phyloP scores from a whole-genome alignment of 2,113 vertebrate species.

The Rhinolophus ferrumequinum region DNA sequence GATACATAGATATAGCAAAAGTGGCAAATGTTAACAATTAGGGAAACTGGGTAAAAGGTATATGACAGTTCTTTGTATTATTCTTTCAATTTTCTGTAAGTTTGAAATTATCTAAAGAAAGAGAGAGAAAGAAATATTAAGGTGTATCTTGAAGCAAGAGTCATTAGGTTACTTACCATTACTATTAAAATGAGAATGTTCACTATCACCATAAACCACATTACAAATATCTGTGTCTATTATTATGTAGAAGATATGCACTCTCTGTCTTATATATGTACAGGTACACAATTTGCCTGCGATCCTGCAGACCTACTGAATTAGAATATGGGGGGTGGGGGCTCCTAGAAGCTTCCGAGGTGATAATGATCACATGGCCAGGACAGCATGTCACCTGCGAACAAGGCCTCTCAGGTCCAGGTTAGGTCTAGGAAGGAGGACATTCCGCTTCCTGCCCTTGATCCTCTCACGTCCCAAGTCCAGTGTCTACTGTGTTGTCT shows the following conservation, averaged over 20 bases:
- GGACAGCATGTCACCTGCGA: rapidly evolving
- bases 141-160: background rate
- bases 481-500: background rate
- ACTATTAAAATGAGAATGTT: background rate
- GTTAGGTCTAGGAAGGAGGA: background rate
- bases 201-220: background rate
- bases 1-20: background rate
- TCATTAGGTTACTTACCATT: background rate
- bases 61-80: background rate
- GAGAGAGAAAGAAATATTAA: background rate
- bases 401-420: background rate
- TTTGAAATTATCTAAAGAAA: background rate
- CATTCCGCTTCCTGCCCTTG: background rate
- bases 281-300: background rate
- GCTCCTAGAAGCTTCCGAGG: background rate
- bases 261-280: background rate
- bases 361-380: rapidly evolving
- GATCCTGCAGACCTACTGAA: background rate
- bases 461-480: background rate
- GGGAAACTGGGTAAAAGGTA: background rate
- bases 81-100: background rate
- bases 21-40: background rate
- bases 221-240: background rate
- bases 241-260: background rate
- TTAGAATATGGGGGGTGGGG: background rate